phyloP scores from a whole-genome alignment of 1,140 invertebrate species.

The Nebria ingens region DNA sequence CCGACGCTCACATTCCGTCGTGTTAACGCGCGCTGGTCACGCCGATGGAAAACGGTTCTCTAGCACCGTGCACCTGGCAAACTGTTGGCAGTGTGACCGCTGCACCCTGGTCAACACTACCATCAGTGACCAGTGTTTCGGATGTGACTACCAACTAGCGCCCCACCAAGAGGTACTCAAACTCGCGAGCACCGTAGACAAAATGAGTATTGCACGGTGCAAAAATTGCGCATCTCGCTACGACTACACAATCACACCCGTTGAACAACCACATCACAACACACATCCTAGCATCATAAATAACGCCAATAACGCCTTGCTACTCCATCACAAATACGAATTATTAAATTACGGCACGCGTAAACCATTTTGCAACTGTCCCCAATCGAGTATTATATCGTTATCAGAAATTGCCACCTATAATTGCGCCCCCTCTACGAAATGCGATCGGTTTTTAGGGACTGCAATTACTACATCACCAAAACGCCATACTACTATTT shows the following conservation, averaged over 20 bases:
- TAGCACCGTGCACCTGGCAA: neutral
- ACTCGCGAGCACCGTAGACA: constrained; percentile 1
- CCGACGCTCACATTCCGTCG: neutral
- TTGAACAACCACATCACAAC: constrained; percentile 30
- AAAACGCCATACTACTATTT: constrained; percentile 23
- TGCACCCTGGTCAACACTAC: neutral
- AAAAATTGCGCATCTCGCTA: constrained; percentile 24
- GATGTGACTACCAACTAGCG: neutral
- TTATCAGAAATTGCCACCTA: constrained; percentile 30
- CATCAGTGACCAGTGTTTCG: neutral
- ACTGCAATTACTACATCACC: constrained; percentile 21
- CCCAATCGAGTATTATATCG: constrained; percentile 21
- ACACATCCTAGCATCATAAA: neutral
- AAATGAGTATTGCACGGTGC: constrained; percentile 17
- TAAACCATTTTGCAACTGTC: constrained; percentile 16
- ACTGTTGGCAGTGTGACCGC: neutral
- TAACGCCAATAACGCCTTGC: constrained; percentile 9
- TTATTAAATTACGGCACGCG: constrained; percentile 17
- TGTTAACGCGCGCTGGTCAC: neutral
- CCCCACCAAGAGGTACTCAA: neutral
- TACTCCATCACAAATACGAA: constrained; percentile 26
- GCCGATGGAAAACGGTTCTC: neutral
- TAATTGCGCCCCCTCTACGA: constrained; percentile 19
- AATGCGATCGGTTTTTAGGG: neutral
- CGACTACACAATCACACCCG: constrained; percentile 21